A percentile compares a stretch with the other conserved stretches of the same genome.
phyloP scores from a whole-genome alignment of 2,113 vertebrate species.

The Corythornis vintsioides region DNA sequence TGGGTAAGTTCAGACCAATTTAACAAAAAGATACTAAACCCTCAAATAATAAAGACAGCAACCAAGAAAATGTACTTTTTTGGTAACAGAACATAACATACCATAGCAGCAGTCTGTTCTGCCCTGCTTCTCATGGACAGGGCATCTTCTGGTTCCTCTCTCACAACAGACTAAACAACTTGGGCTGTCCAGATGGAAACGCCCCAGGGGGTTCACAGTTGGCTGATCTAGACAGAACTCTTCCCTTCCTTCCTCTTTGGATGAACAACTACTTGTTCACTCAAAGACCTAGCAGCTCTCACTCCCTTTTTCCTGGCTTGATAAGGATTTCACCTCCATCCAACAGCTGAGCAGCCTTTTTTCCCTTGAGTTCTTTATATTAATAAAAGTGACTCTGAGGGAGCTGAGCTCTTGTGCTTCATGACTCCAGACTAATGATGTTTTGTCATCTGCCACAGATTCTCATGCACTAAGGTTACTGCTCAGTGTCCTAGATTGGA shows the following conservation, averaged over 20 bases:
- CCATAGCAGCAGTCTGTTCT: neutral
- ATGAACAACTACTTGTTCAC: neutral
- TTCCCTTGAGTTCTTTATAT: neutral
- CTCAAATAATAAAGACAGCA: neutral
- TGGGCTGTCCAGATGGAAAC: neutral
- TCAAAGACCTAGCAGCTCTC: neutral
- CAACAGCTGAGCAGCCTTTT: neutral
- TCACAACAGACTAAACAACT: neutral
- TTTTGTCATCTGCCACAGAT: conserved; percentile 48
- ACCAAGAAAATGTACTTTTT: neutral
- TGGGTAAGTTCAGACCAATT: neutral
- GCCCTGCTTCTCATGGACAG: neutral
- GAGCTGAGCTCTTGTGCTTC: neutral
- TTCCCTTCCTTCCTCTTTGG: neutral
- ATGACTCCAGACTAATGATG: neutral
- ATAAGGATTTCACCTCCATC: neutral
- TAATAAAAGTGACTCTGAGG: neutral
- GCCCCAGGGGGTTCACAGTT: neutral
- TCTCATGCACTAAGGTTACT: conserved; percentile 26
- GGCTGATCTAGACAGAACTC: neutral
- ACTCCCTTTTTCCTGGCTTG: neutral
- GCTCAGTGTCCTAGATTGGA: neutral
- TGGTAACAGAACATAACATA: too few relatives aligned
- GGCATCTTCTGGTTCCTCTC: neutral
- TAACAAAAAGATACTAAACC: neutral